Percentiles rank a stretch among this genome's conserved stretches.
These are phyloP conservation scores for Chesias legatella DNA, from an alignment of 2,888 invertebrate genomes.

Conservation along the genomic window DNA sequence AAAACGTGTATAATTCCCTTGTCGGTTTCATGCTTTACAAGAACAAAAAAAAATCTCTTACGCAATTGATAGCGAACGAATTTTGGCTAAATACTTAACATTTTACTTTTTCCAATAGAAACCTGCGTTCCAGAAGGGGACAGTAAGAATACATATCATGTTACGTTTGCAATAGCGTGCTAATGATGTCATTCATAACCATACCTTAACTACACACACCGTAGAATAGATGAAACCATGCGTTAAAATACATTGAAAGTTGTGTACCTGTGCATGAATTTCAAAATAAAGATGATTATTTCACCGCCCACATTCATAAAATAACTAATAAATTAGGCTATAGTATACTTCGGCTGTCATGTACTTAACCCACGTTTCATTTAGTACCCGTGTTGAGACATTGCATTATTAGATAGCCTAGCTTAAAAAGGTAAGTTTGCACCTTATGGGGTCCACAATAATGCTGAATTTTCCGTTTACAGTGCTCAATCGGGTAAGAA, in stretches of 20 bases:
- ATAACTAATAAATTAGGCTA: background rate
- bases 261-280: background rate
- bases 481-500: slow-evolving; percentile 75
- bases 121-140: slow-evolving; percentile 64
- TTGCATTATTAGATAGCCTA: background rate
- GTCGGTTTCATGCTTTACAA: no score
- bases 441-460: background rate
- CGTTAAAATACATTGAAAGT: no score
- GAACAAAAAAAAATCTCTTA: no score
- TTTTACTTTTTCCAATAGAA: slow-evolving; percentile 64
- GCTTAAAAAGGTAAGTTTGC: background rate
- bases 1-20: no score
- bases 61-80: no score
- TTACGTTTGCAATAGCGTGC: slow-evolving; percentile 68
- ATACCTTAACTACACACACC: slow-evolving; percentile 6
- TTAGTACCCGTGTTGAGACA: background rate
- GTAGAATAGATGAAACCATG: background rate
- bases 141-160: slow-evolving; percentile 81
- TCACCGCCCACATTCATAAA: background rate
- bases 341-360: no score
- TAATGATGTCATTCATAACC: slow-evolving; percentile 37
- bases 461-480: slow-evolving; percentile 17
- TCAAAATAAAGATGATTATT: background rate
- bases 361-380: no score
- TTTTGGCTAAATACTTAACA: slow-evolving; percentile 9